A percentile compares a stretch with the other conserved stretches of the same genome.
Conservation (phyloP, 2,797 vertebrate genomes). For the Myotis pilosus region DNA sequence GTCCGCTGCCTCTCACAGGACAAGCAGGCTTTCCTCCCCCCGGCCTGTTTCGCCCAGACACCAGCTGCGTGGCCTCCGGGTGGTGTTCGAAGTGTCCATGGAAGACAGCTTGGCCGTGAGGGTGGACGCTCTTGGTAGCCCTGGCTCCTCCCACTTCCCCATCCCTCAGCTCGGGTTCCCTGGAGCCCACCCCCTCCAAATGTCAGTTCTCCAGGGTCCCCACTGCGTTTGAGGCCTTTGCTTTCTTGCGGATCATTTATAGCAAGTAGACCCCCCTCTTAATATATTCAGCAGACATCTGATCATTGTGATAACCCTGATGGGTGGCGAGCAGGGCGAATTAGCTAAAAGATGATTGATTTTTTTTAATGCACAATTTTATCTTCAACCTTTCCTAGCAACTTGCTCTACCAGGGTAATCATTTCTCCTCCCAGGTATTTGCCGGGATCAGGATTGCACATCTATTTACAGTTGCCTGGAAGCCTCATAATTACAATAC, state of each 20-base stretch:
- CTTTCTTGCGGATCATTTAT: constrained; percentile 62
- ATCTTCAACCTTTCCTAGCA: constrained; percentile 86
- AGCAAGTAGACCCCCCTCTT: constrained; percentile 74
- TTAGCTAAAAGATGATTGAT: constrained; percentile 87
- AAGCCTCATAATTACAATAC: constrained; percentile 90
- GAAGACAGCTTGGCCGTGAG: not conserved
- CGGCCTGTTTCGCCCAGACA: not conserved
- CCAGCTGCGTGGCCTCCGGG: not conserved
- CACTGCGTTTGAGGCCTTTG: constrained; percentile 46
- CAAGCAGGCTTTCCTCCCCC: not conserved
- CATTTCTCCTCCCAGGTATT: constrained; percentile 87
- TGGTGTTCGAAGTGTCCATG: not conserved
- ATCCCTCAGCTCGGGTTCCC: not conserved
- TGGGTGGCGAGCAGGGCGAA: constrained; percentile 81
- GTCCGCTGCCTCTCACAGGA: not conserved
- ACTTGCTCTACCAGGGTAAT: constrained; percentile 82
- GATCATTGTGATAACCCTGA: constrained; percentile 87
- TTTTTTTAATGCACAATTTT: constrained; percentile 86
- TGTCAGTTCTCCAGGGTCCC: constrained; percentile 43
- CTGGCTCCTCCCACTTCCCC: not conserved
- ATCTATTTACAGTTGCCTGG: constrained; percentile 89
- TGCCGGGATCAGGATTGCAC: constrained; percentile 84
- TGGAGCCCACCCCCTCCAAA: not conserved
- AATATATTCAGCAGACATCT: constrained; percentile 82
- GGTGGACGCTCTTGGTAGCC: not conserved